phyloP scores from a whole-genome alignment of 2,797 vertebrate species.

The Dendrocincla fuliginosa region DNA sequence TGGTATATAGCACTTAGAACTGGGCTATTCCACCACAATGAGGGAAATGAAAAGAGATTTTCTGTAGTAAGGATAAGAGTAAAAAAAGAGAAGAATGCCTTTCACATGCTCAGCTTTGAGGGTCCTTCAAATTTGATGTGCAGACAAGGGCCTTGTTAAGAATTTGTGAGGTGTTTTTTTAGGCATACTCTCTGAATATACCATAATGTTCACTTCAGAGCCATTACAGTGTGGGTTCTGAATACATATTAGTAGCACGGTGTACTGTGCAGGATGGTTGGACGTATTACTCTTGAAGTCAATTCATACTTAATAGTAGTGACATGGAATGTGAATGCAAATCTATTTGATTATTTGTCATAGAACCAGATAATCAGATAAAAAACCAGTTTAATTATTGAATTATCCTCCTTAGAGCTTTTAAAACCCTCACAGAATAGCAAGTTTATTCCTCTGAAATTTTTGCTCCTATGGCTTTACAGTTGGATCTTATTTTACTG shows the following conservation, averaged over 20 bases:
- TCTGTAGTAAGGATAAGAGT: not conserved
- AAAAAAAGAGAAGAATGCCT: not conserved
- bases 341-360: conserved; percentile 26
- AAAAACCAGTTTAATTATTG: not conserved
- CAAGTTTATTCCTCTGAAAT: not conserved
- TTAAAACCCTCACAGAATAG: not conserved
- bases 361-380: not conserved
- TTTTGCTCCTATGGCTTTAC: not conserved
- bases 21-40: not conserved
- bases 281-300: conserved; percentile 16
- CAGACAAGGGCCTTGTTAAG: conserved; percentile 36
- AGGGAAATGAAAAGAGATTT: not conserved
- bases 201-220: conserved; percentile 42
- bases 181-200: conserved; percentile 50
- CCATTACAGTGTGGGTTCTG: conserved; percentile 38
- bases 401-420: not conserved
- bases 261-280: conserved; percentile 38
- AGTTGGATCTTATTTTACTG: not conserved
- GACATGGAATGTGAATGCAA: not conserved
- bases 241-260: conserved; percentile 40
- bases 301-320: not conserved
- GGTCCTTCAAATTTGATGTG: conserved; percentile 35
- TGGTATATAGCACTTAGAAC: not conserved
- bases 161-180: conserved; percentile 53
- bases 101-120: conserved; percentile 14